These are phyloP conservation scores for Drosophila insularis DNA, from an alignment of 1,140 invertebrate species.

Conservation along the genomic window DNA sequence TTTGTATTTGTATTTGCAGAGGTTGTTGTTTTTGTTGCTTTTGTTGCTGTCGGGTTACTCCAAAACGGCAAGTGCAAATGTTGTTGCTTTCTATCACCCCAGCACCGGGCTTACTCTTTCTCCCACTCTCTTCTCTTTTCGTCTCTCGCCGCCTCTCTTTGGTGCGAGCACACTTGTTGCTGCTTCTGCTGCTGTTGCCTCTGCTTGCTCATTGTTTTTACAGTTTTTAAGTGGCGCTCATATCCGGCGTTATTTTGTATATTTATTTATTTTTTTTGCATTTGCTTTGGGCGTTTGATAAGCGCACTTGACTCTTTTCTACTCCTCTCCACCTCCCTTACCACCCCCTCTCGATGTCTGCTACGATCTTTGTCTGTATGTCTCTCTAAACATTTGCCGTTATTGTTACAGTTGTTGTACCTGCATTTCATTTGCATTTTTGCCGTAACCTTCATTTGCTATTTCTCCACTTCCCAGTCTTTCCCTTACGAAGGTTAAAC, in stretches of 20 bases:
- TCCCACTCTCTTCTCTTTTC: constrained; percentile 2
- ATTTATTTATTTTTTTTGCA: constrained; percentile 31
- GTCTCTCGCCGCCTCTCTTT: constrained; percentile 2
- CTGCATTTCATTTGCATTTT: constrained; percentile 53
- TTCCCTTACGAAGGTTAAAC: constrained; percentile 5
- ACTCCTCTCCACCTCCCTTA: not conserved
- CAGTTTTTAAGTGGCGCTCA: constrained; percentile 79
- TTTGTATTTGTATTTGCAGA: not conserved
- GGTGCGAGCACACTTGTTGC: constrained; percentile 59
- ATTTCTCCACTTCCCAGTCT: not conserved
- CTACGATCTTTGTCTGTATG: constrained; percentile 35
- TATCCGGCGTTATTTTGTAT: constrained; percentile 67
- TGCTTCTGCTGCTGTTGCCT: not conserved
- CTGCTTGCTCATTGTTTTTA: constrained; percentile 71
- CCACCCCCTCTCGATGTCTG: constrained; percentile 5
- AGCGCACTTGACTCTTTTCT: constrained; percentile 50
- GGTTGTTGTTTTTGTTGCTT: not conserved
- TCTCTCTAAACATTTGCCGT: constrained; percentile 22
- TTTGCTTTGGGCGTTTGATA: constrained; percentile 48
- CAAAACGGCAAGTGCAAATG: constrained; percentile 54
- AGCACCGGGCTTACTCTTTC: constrained; percentile 7
- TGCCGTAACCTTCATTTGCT: constrained; percentile 34
- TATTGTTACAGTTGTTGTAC: constrained; percentile 46
- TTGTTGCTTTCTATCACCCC: constrained; percentile 51
- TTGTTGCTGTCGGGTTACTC: constrained; percentile 28